phyloP scores from a whole-genome alignment of 2,888 invertebrate species.

The Lithophane ornitopus region DNA sequence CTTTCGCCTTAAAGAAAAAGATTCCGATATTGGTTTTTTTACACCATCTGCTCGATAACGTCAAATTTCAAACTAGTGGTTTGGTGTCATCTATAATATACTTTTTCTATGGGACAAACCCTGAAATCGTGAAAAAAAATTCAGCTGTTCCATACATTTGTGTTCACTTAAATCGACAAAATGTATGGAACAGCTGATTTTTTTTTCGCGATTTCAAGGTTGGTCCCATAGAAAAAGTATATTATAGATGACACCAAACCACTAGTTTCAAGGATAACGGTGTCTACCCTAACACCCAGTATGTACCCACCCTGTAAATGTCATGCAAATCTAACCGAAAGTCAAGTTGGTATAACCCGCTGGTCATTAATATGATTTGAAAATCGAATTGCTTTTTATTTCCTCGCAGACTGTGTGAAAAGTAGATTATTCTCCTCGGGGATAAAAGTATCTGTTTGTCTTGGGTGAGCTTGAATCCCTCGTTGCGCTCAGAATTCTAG shows the following conservation, averaged over 20 bases:
- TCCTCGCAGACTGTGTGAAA: neutral
- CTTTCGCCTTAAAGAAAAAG: neutral
- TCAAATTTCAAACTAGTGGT: neutral
- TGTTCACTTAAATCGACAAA: too few relatives aligned
- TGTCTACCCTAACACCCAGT: too few relatives aligned
- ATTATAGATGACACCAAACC: too few relatives aligned
- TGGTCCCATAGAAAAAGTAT: too few relatives aligned
- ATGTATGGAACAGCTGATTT: too few relatives aligned
- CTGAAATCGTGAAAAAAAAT: too few relatives aligned
- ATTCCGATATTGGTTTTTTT: neutral
- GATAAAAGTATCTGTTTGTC: neutral
- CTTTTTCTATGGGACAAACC: too few relatives aligned
- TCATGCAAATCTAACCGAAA: neutral
- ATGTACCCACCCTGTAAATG: too few relatives aligned
- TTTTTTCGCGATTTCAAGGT: too few relatives aligned
- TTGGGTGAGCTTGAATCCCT: neutral
- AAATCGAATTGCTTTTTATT: neutral
- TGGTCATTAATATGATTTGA: neutral
- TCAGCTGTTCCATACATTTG: too few relatives aligned
- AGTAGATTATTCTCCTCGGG: neutral
- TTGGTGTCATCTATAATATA: too few relatives aligned
- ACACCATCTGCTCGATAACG: neutral
- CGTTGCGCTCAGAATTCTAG: neutral
- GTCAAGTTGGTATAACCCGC: neutral
- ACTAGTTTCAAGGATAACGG: too few relatives aligned